Percentiles rank a stretch among this genome's conserved stretches.
Conservation (phyloP, 2,888 invertebrate genomes). For the Drosophila vallismaia region DNA sequence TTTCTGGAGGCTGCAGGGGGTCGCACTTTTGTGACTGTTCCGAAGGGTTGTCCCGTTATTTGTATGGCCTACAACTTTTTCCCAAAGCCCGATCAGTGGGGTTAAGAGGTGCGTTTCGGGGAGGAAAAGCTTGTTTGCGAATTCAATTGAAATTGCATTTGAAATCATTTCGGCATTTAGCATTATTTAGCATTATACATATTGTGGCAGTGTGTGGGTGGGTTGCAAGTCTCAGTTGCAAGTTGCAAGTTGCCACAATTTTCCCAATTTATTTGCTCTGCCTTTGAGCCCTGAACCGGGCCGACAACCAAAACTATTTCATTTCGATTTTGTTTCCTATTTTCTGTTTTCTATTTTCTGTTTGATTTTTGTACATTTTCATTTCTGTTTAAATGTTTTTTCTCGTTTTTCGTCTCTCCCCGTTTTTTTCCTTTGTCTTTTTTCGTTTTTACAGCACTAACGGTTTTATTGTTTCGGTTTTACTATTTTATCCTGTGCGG, state of each 20-base stretch:
- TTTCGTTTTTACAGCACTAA: not conserved
- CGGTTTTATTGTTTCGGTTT: constrained; percentile 4
- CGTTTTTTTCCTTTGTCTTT: not conserved
- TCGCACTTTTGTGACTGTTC: not conserved
- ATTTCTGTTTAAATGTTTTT: not conserved
- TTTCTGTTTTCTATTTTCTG: constrained; percentile 4
- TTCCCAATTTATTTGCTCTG: constrained; percentile 68
- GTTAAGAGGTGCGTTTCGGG: not conserved
- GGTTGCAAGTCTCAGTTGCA: constrained; percentile 13
- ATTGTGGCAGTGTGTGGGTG: not conserved
- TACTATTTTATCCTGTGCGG: constrained; percentile 5
- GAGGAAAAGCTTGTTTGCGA: constrained; percentile 39
- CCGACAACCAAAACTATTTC: constrained; percentile 35
- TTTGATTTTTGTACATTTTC: constrained; percentile 4
- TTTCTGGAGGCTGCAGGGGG: not conserved
- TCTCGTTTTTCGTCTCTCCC: not conserved
- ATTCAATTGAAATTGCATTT: constrained; percentile 66
- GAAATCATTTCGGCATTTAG: constrained; percentile 64
- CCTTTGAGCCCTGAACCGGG: constrained; percentile 61
- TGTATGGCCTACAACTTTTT: constrained; percentile 46
- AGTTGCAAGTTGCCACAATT: constrained; percentile 55
- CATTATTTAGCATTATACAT: constrained; percentile 41
- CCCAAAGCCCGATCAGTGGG: constrained; percentile 20
- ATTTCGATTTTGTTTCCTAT: constrained; percentile 17
- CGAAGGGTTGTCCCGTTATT: constrained; percentile 24